A percentile compares a stretch with the other conserved stretches of the same genome.
phyloP scores from a whole-genome alignment of 2,113 vertebrate genomes.

The Phylloscopus trochilus region DNA sequence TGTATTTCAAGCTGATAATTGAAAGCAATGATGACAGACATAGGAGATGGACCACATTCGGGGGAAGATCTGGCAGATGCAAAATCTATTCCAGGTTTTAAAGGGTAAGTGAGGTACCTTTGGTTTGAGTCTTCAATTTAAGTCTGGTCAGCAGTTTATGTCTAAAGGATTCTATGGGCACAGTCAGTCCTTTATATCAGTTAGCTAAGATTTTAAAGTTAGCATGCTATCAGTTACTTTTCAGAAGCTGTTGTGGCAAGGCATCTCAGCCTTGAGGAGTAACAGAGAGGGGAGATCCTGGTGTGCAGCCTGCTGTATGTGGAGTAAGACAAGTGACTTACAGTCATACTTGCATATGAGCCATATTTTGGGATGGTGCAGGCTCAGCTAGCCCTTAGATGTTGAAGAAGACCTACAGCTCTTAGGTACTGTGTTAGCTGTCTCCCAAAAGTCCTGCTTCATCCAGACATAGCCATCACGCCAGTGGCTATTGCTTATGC shows the following conservation, averaged over 20 bases:
- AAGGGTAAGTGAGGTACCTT: slow-evolving; percentile 52
- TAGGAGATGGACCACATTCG: slow-evolving; percentile 14
- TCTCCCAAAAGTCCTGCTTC: not conserved
- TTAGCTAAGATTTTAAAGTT: not conserved
- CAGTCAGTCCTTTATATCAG: not conserved
- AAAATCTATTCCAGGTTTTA: slow-evolving; percentile 34
- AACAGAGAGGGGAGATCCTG: not conserved
- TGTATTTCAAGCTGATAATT: slow-evolving; percentile 3
- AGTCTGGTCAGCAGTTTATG: not conserved
- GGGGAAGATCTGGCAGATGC: slow-evolving; percentile 41
- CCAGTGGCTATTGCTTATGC: not conserved
- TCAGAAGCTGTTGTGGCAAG: not conserved
- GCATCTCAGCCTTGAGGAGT: not conserved
- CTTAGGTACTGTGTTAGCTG: not conserved
- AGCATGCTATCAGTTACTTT: not conserved
- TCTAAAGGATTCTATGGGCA: not conserved
- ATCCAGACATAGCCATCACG: not conserved
- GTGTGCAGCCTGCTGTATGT: not conserved
- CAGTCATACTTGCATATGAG: not conserved
- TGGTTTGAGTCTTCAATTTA: not conserved
- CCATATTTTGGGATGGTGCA: not conserved
- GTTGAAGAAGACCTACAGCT: not conserved
- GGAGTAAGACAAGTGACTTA: not conserved
- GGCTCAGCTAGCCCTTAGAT: not conserved
- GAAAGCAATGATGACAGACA: slow-evolving; percentile 42